Conservation (phyloP, 2,113 vertebrate species). For the Hylia prasina region DNA sequence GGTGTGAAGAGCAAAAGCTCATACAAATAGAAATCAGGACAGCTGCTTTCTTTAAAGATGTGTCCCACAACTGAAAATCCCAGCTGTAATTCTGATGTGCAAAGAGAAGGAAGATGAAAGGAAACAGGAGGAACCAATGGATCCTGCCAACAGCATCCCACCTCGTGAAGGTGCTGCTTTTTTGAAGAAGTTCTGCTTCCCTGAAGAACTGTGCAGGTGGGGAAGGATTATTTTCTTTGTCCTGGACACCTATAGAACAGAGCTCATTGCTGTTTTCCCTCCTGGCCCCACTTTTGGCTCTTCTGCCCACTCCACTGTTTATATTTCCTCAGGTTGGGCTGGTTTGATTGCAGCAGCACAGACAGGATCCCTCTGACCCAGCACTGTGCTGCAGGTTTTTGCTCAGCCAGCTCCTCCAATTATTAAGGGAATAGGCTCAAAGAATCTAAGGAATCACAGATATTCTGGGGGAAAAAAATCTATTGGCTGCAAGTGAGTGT, state of each 20-base stretch:
- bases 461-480: slow-evolving; percentile 19
- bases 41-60: not conserved
- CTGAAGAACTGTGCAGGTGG: not conserved
- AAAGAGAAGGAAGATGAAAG: not conserved
- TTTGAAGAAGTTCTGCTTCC: not conserved
- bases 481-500: slow-evolving; percentile 1
- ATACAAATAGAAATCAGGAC: not conserved
- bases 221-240: not conserved
- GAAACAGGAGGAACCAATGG: not conserved
- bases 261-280: not conserved
- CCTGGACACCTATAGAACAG: not conserved
- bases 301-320: not conserved
- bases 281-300: not conserved
- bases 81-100: not conserved
- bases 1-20: not conserved
- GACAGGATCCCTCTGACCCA: not conserved
- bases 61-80: not conserved
- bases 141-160: not conserved
- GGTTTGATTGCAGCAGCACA: not conserved
- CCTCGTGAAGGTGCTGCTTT: not conserved
- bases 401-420: slow-evolving; percentile 11
- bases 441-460: slow-evolving; percentile 65
- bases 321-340: not conserved
- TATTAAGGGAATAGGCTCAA: slow-evolving; percentile 38
- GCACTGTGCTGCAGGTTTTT: not conserved